These are phyloP conservation scores for Zosterops borbonicus DNA, from an alignment of 2,113 vertebrate species.

Conservation along the genomic window DNA sequence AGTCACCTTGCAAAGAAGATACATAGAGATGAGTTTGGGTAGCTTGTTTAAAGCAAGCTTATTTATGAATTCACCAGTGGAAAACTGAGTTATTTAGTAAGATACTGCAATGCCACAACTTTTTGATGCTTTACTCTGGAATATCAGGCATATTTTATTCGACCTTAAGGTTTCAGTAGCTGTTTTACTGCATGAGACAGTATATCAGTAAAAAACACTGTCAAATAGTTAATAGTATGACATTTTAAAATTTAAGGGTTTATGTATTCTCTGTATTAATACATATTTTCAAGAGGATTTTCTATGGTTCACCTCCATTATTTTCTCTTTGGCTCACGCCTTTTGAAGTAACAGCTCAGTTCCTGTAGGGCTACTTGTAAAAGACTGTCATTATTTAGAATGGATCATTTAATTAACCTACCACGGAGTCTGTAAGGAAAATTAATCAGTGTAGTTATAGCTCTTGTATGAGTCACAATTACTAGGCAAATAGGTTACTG, in stretches of 20 bases:
- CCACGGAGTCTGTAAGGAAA: conserved; percentile 64
- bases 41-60: not conserved
- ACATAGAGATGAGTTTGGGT: not conserved
- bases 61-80: not conserved
- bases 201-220: not conserved
- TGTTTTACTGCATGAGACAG: not conserved
- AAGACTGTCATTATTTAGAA: conserved; percentile 67
- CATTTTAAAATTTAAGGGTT: not conserved
- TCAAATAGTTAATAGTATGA: not conserved
- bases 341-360: conserved; percentile 49
- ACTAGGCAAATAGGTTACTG: conserved; percentile 65
- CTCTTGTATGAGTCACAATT: conserved; percentile 67
- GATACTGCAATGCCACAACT: not conserved
- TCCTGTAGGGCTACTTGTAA: conserved; percentile 64
- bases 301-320: conserved; percentile 41
- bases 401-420: conserved; percentile 75
- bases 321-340: conserved; percentile 28
- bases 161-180: not conserved
- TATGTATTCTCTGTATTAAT: not conserved
- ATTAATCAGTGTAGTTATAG: conserved; percentile 75
- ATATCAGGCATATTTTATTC: not conserved
- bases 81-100: not conserved
- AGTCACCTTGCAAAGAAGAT: not conserved
- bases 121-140: not conserved
- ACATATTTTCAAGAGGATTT: not conserved